A percentile compares a stretch with the other conserved stretches of the same genome.
These are phyloP conservation scores for Pseudomugil gertrudae DNA, from an alignment of 2,797 vertebrate genomes.

Conservation along the genomic window DNA sequence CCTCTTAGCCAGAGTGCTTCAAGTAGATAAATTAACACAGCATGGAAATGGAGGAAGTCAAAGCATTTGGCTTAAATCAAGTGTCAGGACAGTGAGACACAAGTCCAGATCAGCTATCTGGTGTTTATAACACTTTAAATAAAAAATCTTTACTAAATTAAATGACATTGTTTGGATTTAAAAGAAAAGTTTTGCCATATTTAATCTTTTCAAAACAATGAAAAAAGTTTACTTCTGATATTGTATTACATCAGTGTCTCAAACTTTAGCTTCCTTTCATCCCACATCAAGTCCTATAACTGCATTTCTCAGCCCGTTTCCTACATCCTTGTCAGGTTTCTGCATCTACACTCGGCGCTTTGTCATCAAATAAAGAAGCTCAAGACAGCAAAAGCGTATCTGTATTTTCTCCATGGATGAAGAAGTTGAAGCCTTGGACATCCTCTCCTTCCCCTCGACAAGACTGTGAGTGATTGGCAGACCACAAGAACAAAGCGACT, in stretches of 20 bases:
- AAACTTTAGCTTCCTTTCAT: conserved; percentile 10
- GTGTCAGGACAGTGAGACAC: no score
- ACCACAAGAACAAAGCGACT: conserved; percentile 51
- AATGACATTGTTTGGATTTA: not conserved
- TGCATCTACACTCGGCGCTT: conserved; percentile 14
- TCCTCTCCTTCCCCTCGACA: conserved; percentile 47
- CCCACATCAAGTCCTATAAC: not conserved
- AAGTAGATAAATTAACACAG: not conserved
- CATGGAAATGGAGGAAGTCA: not conserved
- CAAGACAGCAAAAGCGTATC: conserved; percentile 15
- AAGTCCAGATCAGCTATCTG: not conserved
- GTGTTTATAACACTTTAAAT: not conserved
- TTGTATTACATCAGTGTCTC: not conserved
- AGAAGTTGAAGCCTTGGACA: conserved; percentile 42
- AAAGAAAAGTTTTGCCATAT: not conserved
- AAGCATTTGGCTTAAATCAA: not conserved
- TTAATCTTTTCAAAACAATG: not conserved
- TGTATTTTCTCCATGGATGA: conserved; percentile 51
- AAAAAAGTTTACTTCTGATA: not conserved
- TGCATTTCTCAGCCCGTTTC: not conserved
- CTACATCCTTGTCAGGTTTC: conserved; percentile 1
- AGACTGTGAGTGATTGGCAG: conserved; percentile 60
- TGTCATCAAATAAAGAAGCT: conserved; percentile 38
- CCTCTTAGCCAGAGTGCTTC: not conserved
- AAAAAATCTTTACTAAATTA: no score